Evolutionary conservation across 1,140 invertebrate genomes (phyloP).

Genomic region (Monochamus saltuarius): DNA sequence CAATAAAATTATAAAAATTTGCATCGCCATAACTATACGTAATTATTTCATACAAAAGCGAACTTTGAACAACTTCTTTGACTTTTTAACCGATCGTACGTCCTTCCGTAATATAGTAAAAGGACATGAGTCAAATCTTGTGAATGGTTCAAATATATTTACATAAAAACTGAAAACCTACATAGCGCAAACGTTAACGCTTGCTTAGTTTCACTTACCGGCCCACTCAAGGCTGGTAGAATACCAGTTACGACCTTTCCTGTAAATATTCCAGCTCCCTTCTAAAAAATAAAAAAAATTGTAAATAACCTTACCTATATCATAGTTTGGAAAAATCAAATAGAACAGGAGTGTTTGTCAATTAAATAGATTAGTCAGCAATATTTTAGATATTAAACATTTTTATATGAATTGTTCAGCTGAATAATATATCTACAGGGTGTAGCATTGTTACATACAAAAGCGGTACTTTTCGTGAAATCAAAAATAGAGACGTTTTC

Average conservation of each 20-base stretch:
- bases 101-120: no score
- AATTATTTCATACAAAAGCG: no score
- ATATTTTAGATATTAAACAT: neutral
- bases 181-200: neutral
- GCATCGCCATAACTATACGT: no score
- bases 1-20: no score
- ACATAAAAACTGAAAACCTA: conserved; percentile 3
- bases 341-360: neutral
- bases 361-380: neutral
- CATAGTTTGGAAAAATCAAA: neutral
- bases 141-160: neutral
- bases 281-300: conserved; percentile 42
- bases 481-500: no score
- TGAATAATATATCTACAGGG: neutral
- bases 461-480: no score
- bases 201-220: conserved; percentile 39
- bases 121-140: no score
- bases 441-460: no score
- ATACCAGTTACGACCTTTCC: conserved; percentile 44
- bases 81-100: no score
- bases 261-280: conserved; percentile 47
- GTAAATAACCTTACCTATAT: neutral
- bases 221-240: conserved; percentile 46
- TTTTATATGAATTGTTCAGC: conserved; percentile 1
- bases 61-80: no score